These are phyloP conservation scores for Vultur gryphus DNA, from an alignment of 2,797 vertebrate species.

Conservation along the genomic window DNA sequence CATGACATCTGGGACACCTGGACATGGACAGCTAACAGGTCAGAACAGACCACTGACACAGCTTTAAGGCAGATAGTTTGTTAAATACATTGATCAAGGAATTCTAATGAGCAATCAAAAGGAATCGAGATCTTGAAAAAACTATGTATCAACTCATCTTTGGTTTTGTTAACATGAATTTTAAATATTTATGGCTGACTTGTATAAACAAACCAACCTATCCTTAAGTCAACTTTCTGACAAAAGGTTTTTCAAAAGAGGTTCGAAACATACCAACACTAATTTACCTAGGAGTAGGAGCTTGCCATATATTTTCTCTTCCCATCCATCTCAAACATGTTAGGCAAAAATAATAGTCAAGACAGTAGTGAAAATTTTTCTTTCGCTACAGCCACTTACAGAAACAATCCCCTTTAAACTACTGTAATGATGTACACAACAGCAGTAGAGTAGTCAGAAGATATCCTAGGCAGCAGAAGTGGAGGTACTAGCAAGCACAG, in stretches of 20 bases:
- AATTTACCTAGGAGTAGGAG: not conserved
- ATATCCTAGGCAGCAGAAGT: not conserved
- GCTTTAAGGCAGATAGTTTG: not conserved
- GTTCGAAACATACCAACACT: not conserved
- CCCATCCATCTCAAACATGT: not conserved
- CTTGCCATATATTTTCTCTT: not conserved
- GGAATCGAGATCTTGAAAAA: not conserved
- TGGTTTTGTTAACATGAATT: not conserved
- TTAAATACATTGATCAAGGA: not conserved
- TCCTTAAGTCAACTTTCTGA: not conserved
- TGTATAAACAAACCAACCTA: not conserved
- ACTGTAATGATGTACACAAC: not conserved
- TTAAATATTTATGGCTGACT: not conserved
- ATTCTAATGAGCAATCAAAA: not conserved
- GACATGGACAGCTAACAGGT: not conserved
- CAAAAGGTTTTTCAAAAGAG: not conserved
- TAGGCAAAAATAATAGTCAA: not conserved
- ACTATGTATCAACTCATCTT: not conserved
- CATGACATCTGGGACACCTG: too few relatives aligned
- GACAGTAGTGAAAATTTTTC: not conserved
- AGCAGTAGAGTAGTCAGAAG: not conserved
- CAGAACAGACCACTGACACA: not conserved
- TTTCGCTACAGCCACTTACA: not conserved
- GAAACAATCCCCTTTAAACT: not conserved
- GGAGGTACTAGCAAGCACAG: not conserved